Evolutionary conservation across 2,113 vertebrate species (phyloP).

Genomic region (Epinephelus lanceolatus): DNA sequence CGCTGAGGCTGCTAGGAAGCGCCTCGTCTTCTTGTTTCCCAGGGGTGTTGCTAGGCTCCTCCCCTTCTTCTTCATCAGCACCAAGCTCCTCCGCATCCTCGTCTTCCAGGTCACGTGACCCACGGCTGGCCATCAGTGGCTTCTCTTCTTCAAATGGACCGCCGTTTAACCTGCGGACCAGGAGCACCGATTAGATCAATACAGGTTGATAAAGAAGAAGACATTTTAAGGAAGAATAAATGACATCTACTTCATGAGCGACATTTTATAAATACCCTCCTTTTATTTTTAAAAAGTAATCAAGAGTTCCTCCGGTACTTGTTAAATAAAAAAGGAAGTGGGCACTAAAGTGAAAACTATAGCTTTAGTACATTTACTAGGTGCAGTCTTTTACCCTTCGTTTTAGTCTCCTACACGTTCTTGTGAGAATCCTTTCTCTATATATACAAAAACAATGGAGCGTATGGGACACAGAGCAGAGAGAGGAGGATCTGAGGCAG

Average conservation of each 20-base stretch:
- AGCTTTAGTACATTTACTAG: not conserved
- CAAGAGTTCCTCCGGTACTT: not conserved
- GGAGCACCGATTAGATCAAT: constrained; percentile 5
- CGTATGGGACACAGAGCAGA: constrained; percentile 11
- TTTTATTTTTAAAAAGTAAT: not conserved
- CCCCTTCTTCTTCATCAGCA: constrained; percentile 92
- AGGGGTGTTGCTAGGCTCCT: constrained; percentile 79
- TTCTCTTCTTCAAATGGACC: constrained; percentile 93
- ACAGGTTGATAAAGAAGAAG: not conserved
- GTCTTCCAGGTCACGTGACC: constrained; percentile 91
- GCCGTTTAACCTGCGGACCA: constrained; percentile 88
- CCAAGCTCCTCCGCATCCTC: constrained; percentile 93
- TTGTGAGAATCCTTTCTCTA: constrained; percentile 20
- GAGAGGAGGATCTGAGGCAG: constrained; percentile 37
- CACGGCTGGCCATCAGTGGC: constrained; percentile 85
- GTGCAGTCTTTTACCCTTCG: not conserved
- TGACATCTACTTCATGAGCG: not conserved
- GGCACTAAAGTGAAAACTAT: not conserved
- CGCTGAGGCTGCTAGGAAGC: constrained; percentile 80
- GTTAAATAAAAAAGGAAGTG: not conserved
- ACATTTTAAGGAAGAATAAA: not conserved
- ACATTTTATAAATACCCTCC: not conserved
- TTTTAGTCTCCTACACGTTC: constrained; percentile 23
- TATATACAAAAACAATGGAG: constrained; percentile 34
- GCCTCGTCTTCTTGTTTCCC: constrained; percentile 86